Evolutionary conservation across 2,113 vertebrate species (phyloP), one percentile per base, ranked within the genome.

Genomic region (Sula dactylatra): DNA sequence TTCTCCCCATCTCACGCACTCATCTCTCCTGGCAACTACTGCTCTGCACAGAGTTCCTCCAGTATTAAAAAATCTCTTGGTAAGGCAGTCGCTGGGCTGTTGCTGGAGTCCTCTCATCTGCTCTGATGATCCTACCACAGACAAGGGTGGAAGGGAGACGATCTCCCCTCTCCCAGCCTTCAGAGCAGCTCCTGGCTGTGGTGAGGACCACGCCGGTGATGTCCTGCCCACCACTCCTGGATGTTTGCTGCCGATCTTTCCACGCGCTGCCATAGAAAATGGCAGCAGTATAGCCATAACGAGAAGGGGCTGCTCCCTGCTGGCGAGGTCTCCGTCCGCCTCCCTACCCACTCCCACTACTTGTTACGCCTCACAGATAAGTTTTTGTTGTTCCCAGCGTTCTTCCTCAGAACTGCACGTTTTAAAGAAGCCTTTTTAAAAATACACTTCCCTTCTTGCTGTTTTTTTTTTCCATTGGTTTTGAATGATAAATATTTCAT

Each of bases 221-320:
- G 69, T 22, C 52, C 18, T 65, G 17, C 61, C 25, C n/a, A 4
- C n/a, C 4, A 2, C 62, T 62, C 61, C 72, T 27, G 44, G 29
- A 4, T 29, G n/a, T 55, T 66, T 47, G 31, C 64, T 40, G 20
- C 59, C 1, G 1, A 4, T 22, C 36, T 66, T n/a, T 45, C 76
- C 58, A 16, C 0, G 1, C 2, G 0, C 4, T 31, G 31, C 71
- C 17, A 0, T 8, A 3, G 73, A 20, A 38, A 29, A 20, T 6
- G 49, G 22, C 54, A 55, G 52, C 25, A 13, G 64, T 6, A 8
- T 9, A 32, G 32, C 36, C 16, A 9, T 34, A 56, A 77, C 0
- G 27, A 36, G 59, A 58, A 72, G 52, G 40, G 62, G 22, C 82
- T 58, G 65, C n/a, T 62, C 29, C 49, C 34, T 40, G 36, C 54